Percentiles rank a stretch among this genome's conserved stretches.
These are phyloP conservation scores for Cochlearius cochlearius DNA, from an alignment of 2,113 vertebrate species.

Conservation along the genomic window DNA sequence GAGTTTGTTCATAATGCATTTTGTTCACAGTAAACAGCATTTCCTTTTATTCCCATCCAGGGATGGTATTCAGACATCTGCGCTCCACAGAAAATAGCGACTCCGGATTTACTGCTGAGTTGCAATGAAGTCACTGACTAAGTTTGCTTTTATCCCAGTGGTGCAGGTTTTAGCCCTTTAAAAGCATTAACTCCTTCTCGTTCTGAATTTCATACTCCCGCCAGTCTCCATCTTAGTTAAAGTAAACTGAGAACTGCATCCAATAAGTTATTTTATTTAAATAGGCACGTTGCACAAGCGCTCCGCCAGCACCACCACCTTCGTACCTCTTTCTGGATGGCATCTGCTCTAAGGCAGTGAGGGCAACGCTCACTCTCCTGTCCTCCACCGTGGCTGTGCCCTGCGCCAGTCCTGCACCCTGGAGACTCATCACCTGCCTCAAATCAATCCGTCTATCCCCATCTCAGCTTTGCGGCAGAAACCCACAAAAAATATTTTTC, in stretches of 20 bases:
- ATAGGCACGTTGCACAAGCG: background rate
- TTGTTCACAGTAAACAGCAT: conserved; percentile 64
- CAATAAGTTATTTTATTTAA: background rate
- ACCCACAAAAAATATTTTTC: conserved; percentile 34
- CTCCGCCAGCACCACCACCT: background rate
- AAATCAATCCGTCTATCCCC: background rate
- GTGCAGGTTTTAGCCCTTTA: conserved; percentile 36
- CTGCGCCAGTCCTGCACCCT: background rate
- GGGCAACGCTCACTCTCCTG: background rate
- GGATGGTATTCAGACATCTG: conserved; percentile 53
- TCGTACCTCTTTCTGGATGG: background rate
- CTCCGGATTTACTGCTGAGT: conserved; percentile 21
- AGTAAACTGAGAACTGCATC: background rate
- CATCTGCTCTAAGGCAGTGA: background rate
- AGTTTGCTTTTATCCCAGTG: conserved; percentile 31
- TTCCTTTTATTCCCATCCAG: conserved; percentile 64
- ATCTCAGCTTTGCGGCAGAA: background rate
- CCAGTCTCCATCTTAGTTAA: background rate
- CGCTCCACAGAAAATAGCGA: conserved; percentile 26
- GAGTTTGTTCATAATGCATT: conserved; percentile 41
- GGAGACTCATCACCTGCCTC: background rate
- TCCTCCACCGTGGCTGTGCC: background rate
- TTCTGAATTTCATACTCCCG: background rate
- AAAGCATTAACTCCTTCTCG: background rate
- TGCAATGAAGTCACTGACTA: conserved; percentile 18